phyloP scores from a whole-genome alignment of 2,113 vertebrate species.

The Chlorodrepanis virens region DNA sequence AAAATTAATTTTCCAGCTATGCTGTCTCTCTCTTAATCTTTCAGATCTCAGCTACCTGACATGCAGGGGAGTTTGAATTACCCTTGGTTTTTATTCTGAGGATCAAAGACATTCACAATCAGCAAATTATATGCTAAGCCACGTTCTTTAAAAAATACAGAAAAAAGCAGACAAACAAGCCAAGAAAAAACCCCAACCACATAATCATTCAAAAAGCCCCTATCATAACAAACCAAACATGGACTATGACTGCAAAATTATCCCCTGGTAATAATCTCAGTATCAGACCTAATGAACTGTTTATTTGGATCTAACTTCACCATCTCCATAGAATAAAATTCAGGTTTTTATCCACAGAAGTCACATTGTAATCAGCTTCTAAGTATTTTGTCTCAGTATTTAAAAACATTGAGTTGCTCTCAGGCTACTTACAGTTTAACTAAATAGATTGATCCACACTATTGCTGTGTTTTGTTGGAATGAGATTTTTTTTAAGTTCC shows the following conservation, averaged over 20 bases:
- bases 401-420: background rate
- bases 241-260: background rate
- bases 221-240: background rate
- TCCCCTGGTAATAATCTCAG: background rate
- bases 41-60: background rate
- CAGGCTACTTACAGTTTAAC: background rate
- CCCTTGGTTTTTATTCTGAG: background rate
- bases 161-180: background rate
- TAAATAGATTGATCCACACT: background rate
- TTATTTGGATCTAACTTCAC: background rate
- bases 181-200: accelerated
- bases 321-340: background rate
- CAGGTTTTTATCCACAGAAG: background rate
- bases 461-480: background rate
- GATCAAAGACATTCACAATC: background rate
- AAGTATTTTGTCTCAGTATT: background rate
- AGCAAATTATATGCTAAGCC: constrained; percentile 4
- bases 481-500: background rate
- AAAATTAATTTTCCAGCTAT: background rate
- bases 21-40: background rate
- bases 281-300: background rate
- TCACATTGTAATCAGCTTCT: background rate
- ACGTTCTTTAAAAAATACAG: background rate
- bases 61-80: background rate
- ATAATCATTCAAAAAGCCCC: accelerated